Percentiles rank a stretch among this genome's conserved stretches.
These are phyloP conservation scores for Mohoua ochrocephala DNA, from an alignment of 2,113 vertebrate genomes.

Conservation along the genomic window DNA sequence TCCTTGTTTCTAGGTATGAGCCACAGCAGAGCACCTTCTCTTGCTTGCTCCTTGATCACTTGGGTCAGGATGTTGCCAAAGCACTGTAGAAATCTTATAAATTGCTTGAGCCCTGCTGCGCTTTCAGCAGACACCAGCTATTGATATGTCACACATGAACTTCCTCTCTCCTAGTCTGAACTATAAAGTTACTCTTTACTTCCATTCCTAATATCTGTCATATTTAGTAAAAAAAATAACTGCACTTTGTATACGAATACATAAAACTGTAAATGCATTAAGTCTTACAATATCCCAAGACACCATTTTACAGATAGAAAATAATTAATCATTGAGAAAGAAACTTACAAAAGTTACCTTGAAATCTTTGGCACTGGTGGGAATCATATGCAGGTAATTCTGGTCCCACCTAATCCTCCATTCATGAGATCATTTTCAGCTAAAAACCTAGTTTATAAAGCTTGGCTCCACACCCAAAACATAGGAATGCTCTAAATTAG, in stretches of 20 bases:
- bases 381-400: not conserved
- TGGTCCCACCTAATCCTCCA: not conserved
- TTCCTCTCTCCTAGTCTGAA: not conserved
- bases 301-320: not conserved
- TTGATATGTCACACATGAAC: not conserved
- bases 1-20: not conserved
- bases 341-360: not conserved
- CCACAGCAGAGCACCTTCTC: not conserved
- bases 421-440: not conserved
- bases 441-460: not conserved
- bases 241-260: not conserved
- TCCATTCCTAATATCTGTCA: not conserved
- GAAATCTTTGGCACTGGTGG: not conserved
- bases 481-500: not conserved
- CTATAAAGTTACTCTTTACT: not conserved
- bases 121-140: not conserved
- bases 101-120: not conserved
- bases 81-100: not conserved
- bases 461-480: not conserved
- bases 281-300: not conserved
- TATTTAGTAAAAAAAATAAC: not conserved
- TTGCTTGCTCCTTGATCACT: not conserved
- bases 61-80: not conserved
- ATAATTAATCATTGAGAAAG: not conserved
- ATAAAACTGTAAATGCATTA: not conserved